phyloP scores from a whole-genome alignment of 1,140 invertebrate genomes.

The Drosophila bifasciata region DNA sequence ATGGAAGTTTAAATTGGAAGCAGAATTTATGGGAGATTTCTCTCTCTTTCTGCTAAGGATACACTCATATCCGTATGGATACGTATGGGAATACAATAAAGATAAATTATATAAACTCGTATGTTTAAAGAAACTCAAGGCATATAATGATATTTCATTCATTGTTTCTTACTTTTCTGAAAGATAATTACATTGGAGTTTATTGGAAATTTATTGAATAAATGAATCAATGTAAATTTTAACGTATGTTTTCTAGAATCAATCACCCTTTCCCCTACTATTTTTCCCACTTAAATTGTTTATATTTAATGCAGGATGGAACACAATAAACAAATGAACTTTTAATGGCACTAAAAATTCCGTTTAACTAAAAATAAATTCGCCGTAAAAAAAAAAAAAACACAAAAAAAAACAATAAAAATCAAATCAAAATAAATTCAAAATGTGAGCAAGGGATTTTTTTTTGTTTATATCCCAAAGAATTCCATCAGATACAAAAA shows the following conservation, averaged over 20 bases:
- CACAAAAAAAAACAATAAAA: slow-evolving; percentile 23
- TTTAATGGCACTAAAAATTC: slow-evolving; percentile 42
- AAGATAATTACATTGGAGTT: background rate
- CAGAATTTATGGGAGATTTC: slow-evolving; percentile 38
- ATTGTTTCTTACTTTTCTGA: too few relatives aligned
- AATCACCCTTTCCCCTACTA: too few relatives aligned
- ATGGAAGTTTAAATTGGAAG: slow-evolving; percentile 38
- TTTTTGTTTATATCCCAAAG: slow-evolving; percentile 34
- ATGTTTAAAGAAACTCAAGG: slow-evolving; percentile 1
- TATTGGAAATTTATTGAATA: background rate
- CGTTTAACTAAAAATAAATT: slow-evolving; percentile 41
- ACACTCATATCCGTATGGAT: slow-evolving; percentile 5
- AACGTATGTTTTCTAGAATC: too few relatives aligned
- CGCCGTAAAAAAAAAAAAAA: slow-evolving; percentile 5
- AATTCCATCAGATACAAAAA: slow-evolving; percentile 3
- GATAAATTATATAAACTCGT: slow-evolving; percentile 25
- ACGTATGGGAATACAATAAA: slow-evolving; percentile 21
- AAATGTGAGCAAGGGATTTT: slow-evolving; percentile 30
- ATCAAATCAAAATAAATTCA: slow-evolving; percentile 19
- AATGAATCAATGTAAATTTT: too few relatives aligned
- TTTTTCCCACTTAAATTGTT: slow-evolving; percentile 15
- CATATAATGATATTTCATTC: too few relatives aligned
- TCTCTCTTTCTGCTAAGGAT: slow-evolving; percentile 1
- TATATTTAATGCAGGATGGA: slow-evolving; percentile 33
- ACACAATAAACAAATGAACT: slow-evolving; percentile 31